These are phyloP conservation scores for Drosophila anomalata DNA, from an alignment of 2,888 invertebrate genomes.

Conservation along the genomic window DNA sequence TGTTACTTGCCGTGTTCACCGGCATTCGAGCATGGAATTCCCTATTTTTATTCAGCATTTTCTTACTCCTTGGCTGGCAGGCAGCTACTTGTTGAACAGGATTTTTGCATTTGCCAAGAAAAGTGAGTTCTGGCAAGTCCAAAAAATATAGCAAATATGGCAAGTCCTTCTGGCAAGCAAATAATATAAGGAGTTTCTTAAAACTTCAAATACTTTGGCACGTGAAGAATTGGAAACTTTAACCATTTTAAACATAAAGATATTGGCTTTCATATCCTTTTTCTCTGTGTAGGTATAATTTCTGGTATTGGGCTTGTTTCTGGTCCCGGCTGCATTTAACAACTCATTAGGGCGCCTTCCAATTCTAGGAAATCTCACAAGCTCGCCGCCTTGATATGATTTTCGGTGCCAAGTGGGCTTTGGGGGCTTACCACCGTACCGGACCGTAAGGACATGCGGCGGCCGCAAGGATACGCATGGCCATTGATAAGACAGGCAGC, in stretches of 20 bases:
- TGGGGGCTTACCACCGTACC: constrained; percentile 22
- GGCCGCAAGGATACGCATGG: constrained; percentile 29
- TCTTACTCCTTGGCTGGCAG: not conserved
- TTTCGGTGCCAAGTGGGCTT: constrained; percentile 18
- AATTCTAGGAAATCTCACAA: constrained; percentile 53
- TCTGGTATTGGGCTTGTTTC: constrained; percentile 3
- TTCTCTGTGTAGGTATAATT: not conserved
- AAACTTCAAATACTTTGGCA: not conserved
- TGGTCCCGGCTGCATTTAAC: constrained; percentile 54
- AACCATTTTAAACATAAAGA: too few species aligned
- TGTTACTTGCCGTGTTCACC: constrained; percentile 47
- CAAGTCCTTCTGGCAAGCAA: too few species aligned
- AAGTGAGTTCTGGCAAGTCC: not conserved
- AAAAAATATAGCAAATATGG: too few species aligned
- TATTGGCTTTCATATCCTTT: not conserved
- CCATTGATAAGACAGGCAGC: constrained; percentile 40
- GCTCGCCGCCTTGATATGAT: constrained; percentile 19
- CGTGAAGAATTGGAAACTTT: not conserved
- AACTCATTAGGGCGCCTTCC: constrained; percentile 72
- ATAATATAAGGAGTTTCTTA: not conserved
- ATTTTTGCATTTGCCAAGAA: constrained; percentile 63
- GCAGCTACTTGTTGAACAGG: constrained; percentile 61
- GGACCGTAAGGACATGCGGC: constrained; percentile 15
- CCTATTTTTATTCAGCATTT: constrained; percentile 6
- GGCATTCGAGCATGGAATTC: constrained; percentile 23